Evolutionary conservation across 64 coral and sea anemone species (phyloP).

Genomic region (Stichodactyla mertensii): DNA sequence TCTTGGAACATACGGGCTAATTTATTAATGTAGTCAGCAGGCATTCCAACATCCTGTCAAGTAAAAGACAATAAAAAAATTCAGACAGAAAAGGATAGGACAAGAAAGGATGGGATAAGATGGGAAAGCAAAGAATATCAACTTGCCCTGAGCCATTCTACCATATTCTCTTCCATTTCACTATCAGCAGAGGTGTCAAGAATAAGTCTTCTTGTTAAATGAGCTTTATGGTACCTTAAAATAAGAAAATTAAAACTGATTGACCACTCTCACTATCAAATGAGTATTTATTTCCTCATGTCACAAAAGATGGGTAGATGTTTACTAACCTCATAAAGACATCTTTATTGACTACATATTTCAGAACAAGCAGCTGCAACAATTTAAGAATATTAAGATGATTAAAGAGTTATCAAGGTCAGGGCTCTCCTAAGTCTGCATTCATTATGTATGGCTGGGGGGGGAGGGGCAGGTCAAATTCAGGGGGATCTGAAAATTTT

Average conservation of each 20-base stretch:
- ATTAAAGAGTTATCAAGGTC: neutral
- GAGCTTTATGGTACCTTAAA: constrained; percentile 88
- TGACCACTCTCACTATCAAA: no score
- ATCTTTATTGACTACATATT: constrained; percentile 99
- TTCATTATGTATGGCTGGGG: no score
- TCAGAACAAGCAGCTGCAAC: constrained; percentile 85
- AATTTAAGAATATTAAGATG: neutral
- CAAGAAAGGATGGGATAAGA: neutral
- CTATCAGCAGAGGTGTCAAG: constrained; percentile 91
- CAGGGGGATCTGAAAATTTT: no score
- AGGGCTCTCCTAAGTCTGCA: neutral
- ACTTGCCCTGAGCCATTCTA: constrained; percentile 91
- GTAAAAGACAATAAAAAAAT: neutral
- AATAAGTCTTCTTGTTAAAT: constrained; percentile 82
- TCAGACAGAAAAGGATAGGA: neutral
- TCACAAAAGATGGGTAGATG: neutral
- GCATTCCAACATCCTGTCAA: constrained; percentile 95
- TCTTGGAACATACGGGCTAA: constrained; percentile 98
- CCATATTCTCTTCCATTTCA: constrained; percentile 98
- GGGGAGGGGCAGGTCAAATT: no score
- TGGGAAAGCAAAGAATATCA: neutral
- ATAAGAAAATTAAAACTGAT: neutral
- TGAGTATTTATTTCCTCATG: no score
- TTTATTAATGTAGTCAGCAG: constrained; percentile 98
- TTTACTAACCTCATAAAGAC: constrained; percentile 90